Evolutionary conservation across 2,113 vertebrate genomes (phyloP).

Genomic region (Syngnathoides biaculeatus): DNA sequence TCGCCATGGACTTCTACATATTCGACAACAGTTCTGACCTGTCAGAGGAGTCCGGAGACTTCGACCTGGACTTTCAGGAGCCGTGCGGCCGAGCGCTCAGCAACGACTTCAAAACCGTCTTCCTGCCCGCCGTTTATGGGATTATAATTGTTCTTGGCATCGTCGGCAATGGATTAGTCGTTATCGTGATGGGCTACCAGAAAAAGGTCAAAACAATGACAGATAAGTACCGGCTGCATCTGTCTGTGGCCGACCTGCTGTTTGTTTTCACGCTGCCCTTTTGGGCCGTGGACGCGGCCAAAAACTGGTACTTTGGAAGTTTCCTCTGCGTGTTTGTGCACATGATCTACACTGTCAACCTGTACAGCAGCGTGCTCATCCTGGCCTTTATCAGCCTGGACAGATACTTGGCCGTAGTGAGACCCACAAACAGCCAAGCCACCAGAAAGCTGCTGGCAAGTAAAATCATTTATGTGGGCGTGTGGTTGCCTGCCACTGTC

Average conservation of each 20-base stretch:
- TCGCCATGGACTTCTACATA: not conserved
- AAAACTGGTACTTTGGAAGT: conserved; percentile 86
- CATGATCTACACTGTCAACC: conserved; percentile 93
- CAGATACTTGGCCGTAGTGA: conserved; percentile 91
- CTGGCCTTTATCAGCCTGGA: conserved; percentile 96
- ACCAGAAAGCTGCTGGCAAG: conserved; percentile 85
- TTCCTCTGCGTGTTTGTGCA: conserved; percentile 88
- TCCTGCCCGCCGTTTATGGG: conserved; percentile 87
- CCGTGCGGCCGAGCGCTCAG: conserved; percentile 73
- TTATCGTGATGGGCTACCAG: conserved; percentile 96
- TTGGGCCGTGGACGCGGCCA: conserved; percentile 90
- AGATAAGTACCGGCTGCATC: conserved; percentile 93
- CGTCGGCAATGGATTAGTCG: conserved; percentile 91
- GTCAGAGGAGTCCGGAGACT: conserved; percentile 74
- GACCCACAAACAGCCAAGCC: conserved; percentile 88
- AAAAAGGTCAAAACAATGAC: conserved; percentile 93
- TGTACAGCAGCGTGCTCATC: conserved; percentile 96
- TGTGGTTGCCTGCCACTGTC: conserved; percentile 89
- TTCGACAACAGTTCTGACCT: conserved; percentile 57
- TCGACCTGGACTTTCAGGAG: conserved; percentile 35
- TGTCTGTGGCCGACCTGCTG: conserved; percentile 92
- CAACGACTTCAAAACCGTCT: conserved; percentile 82
- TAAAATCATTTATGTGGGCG: conserved; percentile 86
- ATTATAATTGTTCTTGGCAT: conserved; percentile 90
- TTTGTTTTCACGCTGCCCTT: conserved; percentile 94